Evolutionary conservation across 92 coral and sea anemone species (phyloP), one percentile per base, ranked within the genome.

Genomic region (Siderastrea siderea): DNA sequence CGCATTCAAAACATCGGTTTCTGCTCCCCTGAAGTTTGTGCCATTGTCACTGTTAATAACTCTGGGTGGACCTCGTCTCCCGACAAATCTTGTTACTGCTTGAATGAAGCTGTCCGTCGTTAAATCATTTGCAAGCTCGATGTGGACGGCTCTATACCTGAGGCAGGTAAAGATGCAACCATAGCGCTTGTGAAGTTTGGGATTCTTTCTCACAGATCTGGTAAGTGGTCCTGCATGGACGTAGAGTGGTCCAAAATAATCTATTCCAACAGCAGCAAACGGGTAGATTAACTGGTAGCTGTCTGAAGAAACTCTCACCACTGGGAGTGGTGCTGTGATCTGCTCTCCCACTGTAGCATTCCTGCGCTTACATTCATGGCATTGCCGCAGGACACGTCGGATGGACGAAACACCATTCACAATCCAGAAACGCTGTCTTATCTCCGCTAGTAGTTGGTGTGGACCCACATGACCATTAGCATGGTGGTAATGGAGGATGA

Each of bases 11-110:
- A 90, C 93, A 70, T 93, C 91, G 45, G 49, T 55, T 77, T 93
- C 89, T 15, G 95, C 91, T 75, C 89, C 95, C 57, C 87, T 77
- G 47, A 89, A 85, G 71, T 90, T 93, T 9, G 93, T 81, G 63
- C 96, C 96, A 62, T 93, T 90, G 59, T 90, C 96, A 53, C 96
- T 93, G 74, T 90, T 90, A 54, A 93, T 93, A 4, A 86, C 69
- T 53, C 88, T 62, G 62, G 93, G 93, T 54, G 91, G 89, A 60
- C 91, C 91, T 45, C 95, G 88, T 71, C 93, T 80, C 45, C 85
- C 92, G 13, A 93, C 89, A 48, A 93, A 89, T 60, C 93, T 81
- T 45, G 82, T 72, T 65, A 93, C 63, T 7, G 93, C 95, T 45
- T 89, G 81, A 16, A 93, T 82, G 80, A 93, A 93, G 64, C 95